These are phyloP conservation scores for Trachelus stipa DNA, from an alignment of 2,888 invertebrate genomes.

Conservation along the genomic window DNA sequence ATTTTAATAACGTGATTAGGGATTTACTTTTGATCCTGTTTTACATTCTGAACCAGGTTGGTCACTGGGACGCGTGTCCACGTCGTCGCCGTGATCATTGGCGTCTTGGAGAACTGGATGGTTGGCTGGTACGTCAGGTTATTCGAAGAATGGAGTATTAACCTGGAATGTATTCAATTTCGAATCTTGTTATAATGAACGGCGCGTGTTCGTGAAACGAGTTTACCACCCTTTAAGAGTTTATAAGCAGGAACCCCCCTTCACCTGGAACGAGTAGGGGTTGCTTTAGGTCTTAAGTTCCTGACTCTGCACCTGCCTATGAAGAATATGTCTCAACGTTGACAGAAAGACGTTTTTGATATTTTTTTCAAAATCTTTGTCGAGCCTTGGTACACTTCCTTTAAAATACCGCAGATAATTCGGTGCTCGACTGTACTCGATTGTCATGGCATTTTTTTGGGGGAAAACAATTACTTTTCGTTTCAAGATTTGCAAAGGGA, in stretches of 20 bases:
- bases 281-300: slow-evolving; percentile 51
- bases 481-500: background rate
- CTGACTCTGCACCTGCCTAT: slow-evolving; percentile 54
- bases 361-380: background rate
- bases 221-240: slow-evolving; percentile 54
- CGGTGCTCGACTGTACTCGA: background rate
- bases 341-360: background rate
- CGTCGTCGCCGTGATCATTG: too few species aligned
- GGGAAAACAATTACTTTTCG: background rate
- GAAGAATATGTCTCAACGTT: background rate
- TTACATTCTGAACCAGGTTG: background rate
- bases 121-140: background rate
- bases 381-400: background rate
- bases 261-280: slow-evolving; percentile 17
- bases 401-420: background rate
- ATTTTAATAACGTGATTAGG: too few species aligned
- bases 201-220: slow-evolving; percentile 55
- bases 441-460: background rate
- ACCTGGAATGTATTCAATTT: slow-evolving; percentile 24
- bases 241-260: slow-evolving; percentile 35
- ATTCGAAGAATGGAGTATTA: slow-evolving; percentile 5
- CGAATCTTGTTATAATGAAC: slow-evolving; percentile 50
- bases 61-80: background rate
- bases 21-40: background rate
- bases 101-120: background rate